Evolutionary conservation across 2,113 vertebrate species (phyloP).

Genomic region (Stigmatopora nigra): DNA sequence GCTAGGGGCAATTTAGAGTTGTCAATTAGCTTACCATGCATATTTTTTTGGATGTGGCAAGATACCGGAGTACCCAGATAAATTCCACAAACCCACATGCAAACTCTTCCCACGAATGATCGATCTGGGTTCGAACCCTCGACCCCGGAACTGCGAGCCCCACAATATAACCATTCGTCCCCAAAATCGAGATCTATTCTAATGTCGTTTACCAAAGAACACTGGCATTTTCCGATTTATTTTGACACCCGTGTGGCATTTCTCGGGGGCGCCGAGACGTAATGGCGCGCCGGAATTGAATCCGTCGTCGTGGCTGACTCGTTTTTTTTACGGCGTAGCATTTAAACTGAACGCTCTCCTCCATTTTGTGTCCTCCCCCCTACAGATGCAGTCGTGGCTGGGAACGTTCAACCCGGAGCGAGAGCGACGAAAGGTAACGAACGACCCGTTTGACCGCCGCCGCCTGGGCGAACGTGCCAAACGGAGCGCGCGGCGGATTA

Average conservation of each 20-base stretch:
- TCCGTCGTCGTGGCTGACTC: not conserved
- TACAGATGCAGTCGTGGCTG: conserved; percentile 70
- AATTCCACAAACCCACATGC: too few relatives aligned
- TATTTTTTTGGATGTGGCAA: too few relatives aligned
- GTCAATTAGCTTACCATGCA: too few relatives aligned
- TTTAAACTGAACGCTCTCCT: not conserved
- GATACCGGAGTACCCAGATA: too few relatives aligned
- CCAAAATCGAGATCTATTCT: too few relatives aligned
- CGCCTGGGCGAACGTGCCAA: conserved; percentile 35
- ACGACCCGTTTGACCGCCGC: conserved; percentile 22
- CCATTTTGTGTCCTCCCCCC: conserved; percentile 38
- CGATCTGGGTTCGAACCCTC: too few relatives aligned
- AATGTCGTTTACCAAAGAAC: too few relatives aligned
- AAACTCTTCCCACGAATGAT: too few relatives aligned
- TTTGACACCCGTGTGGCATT: not conserved
- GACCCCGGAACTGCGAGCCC: too few relatives aligned
- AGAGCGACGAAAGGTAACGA: conserved; percentile 68
- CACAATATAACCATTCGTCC: too few relatives aligned
- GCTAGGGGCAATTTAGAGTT: too few relatives aligned
- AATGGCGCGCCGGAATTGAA: not conserved
- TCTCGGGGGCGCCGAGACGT: not conserved
- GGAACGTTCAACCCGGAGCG: conserved; percentile 73
- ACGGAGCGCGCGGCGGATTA: conserved; percentile 54
- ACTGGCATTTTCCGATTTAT: too few relatives aligned
- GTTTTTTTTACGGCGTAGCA: not conserved